Percentiles rank a stretch among this genome's conserved stretches.
Evolutionary conservation across 2,113 vertebrate species (phyloP).

Genomic region (Uria lomvia): DNA sequence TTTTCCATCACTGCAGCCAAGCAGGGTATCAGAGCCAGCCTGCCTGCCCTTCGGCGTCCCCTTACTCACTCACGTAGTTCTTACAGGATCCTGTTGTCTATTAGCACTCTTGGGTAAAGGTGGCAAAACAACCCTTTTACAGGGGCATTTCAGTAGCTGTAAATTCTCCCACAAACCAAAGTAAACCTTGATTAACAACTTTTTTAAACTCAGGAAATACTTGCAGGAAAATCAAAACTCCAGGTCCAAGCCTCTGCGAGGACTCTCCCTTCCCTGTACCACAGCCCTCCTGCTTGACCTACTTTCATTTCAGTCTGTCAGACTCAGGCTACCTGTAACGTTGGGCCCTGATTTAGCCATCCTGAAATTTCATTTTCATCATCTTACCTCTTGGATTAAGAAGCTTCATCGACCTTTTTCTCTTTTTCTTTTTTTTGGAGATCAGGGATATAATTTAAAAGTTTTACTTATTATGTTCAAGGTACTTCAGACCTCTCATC

Average conservation of each 20-base stretch:
- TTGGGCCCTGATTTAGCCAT: not conserved
- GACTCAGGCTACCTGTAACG: not conserved
- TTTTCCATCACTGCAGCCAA: not conserved
- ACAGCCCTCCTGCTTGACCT: not conserved
- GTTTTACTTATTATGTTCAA: not conserved
- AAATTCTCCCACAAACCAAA: not conserved
- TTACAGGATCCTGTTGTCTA: not conserved
- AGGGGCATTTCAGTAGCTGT: not conserved
- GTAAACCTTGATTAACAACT: not conserved
- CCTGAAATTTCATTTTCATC: slow-evolving; percentile 30
- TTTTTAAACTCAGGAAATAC: not conserved
- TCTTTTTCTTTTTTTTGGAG: not conserved
- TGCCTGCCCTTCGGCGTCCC: not conserved
- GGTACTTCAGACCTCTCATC: not conserved
- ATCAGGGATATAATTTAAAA: slow-evolving; percentile 6
- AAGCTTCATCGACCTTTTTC: not conserved
- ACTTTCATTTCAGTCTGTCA: not conserved
- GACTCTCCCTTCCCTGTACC: not conserved
- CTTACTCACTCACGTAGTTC: accelerated
- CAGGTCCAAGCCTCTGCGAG: not conserved
- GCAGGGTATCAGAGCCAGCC: not conserved
- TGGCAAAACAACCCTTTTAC: not conserved
- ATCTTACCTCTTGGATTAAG: slow-evolving; percentile 43
- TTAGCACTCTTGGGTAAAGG: not conserved
- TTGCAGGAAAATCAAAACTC: not conserved